phyloP scores from a whole-genome alignment of 2,888 invertebrate species.

The Sphaerophoria rueppellii region DNA sequence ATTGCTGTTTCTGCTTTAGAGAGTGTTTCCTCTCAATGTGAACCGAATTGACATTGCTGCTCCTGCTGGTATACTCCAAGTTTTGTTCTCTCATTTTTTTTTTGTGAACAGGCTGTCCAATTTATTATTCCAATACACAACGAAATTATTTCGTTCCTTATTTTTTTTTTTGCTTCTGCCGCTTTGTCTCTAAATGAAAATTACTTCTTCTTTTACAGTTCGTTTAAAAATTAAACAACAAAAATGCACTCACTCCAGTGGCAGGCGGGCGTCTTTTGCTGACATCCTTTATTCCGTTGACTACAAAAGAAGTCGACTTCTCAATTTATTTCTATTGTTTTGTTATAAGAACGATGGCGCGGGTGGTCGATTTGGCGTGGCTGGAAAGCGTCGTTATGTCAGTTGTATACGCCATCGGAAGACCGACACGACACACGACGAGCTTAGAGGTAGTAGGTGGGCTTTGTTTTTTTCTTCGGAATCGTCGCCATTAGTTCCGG shows the following conservation, averaged over 20 bases:
- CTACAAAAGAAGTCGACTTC: conserved; percentile 54
- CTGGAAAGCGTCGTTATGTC: no score
- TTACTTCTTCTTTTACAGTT: conserved; percentile 61
- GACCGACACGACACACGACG: not conserved
- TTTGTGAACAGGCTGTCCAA: conserved; percentile 47
- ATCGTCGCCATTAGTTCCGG: conserved; percentile 66
- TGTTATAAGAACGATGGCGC: conserved; percentile 16
- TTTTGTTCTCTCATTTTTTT: not conserved
- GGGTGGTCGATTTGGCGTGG: not conserved
- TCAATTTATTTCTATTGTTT: conserved; percentile 58
- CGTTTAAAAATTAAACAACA: conserved; percentile 62
- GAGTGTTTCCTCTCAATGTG: conserved; percentile 42
- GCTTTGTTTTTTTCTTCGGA: conserved; percentile 17
- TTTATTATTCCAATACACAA: conserved; percentile 69
- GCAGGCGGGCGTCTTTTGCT: not conserved
- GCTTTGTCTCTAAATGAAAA: conserved; percentile 49
- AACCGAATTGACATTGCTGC: conserved; percentile 33
- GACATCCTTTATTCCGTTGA: conserved; percentile 43
- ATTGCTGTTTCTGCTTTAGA: conserved; percentile 53
- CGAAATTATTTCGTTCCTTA: conserved; percentile 49
- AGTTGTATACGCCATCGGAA: no score
- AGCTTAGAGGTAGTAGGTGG: not conserved
- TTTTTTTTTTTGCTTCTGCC: conserved; percentile 14
- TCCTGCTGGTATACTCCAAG: not conserved
- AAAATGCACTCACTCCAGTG: not conserved